phyloP scores from a whole-genome alignment of 2,888 invertebrate genomes.

The Hermodice carunculata region DNA sequence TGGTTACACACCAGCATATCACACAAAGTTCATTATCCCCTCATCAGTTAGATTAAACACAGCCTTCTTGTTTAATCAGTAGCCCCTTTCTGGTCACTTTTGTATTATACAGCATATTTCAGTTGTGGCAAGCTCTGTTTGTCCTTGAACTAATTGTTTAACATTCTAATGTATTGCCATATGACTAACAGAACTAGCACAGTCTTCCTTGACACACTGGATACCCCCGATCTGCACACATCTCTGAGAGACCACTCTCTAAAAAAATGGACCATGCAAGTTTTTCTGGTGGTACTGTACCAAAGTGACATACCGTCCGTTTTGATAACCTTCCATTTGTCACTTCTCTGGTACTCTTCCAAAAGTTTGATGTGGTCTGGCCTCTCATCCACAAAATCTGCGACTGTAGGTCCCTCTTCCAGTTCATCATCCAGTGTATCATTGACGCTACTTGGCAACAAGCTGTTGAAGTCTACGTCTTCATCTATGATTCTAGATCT shows the following conservation, averaged over 20 bases:
- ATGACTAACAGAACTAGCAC: not conserved
- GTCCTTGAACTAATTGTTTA: not conserved
- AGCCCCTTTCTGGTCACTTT: too few relatives aligned
- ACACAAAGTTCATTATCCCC: too few relatives aligned
- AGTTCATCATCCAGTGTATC: constrained; percentile 79
- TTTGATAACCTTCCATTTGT: constrained; percentile 48
- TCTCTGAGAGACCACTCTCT: too few relatives aligned
- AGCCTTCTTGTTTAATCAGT: too few relatives aligned
- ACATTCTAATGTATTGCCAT: not conserved
- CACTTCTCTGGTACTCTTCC: constrained; percentile 54
- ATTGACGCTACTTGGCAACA: constrained; percentile 75
- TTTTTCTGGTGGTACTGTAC: not conserved
- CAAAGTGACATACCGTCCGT: too few relatives aligned
- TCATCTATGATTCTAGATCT: constrained; percentile 86
- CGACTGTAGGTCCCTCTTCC: constrained; percentile 94
- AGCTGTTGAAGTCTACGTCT: constrained; percentile 78
- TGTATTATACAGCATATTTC: too few relatives aligned
- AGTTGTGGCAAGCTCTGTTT: too few relatives aligned
- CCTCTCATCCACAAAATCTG: constrained; percentile 87
- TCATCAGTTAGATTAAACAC: too few relatives aligned
- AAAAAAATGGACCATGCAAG: too few relatives aligned
- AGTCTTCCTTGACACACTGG: too few relatives aligned
- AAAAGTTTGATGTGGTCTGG: constrained; percentile 75
- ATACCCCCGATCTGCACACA: too few relatives aligned
- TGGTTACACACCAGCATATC: too few relatives aligned